Evolutionary conservation across 2,797 vertebrate genomes (phyloP), one percentile per base, ranked within the genome.

Genomic region (Strix occidentalis): DNA sequence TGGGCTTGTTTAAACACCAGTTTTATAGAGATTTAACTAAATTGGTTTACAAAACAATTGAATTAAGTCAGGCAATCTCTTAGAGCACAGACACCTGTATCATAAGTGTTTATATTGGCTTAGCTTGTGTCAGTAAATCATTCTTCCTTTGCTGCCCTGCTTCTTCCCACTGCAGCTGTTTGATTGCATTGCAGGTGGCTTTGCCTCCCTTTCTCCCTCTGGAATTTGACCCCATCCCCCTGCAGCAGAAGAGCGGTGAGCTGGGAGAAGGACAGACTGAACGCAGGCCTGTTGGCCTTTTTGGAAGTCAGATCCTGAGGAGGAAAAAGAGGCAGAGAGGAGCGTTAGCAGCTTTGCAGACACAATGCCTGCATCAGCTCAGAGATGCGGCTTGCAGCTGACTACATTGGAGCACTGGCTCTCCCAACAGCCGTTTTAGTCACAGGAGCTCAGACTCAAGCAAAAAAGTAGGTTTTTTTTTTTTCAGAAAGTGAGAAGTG

Each of bases 101-200:
- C 48, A 16, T 66, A 96, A 96, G 61, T 92, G 82, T 93, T 97
- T 95, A 93, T 93, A 86, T 92, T 97, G 93, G 92, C 92, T 97
- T 92, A 91, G 93, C 90, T 91, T 79, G 46, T 74, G 76, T 54
- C 82, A 88, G 87, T 94, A 97, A 86, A 93, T 95, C 82, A 91
- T 86, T 90, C 54, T 87, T 89, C 84, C 75, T 94, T 71, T 4
- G 3, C 69, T 87, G 81, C 79, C 66, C 13, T 6, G 72, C 84
- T 81, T 65, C 88, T 95, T 93, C 69, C 65, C 79, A 69, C 20
- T 5, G 90, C 76, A 74, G 56, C 66, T 0, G 1, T 63, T 70
- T 76, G 79, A 65, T 79, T 91, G 31, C 72, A 76, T 10, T 66
- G 87, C 92, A 92, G 66, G 87, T 88, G 66, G 57, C 87, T 96